phyloP scores from a whole-genome alignment of 2,888 invertebrate genomes.

The Drosophila pseudotalamancana region DNA sequence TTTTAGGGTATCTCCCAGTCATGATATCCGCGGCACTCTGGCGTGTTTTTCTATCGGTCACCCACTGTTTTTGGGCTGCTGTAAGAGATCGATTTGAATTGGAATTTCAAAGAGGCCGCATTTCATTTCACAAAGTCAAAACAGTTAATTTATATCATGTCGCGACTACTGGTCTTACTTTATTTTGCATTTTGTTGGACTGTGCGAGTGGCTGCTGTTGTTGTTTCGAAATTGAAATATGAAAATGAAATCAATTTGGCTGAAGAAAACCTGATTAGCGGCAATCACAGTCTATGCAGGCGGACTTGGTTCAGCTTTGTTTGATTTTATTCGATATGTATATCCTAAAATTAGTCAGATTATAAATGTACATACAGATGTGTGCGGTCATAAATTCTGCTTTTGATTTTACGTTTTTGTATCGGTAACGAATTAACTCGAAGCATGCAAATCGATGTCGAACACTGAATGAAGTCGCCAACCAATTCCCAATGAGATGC shows the following conservation, averaged over 20 bases:
- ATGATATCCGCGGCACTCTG: constrained; percentile 2
- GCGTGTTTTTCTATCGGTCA: constrained; percentile 24
- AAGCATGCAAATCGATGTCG: constrained; percentile 60
- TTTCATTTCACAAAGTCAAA: constrained; percentile 82
- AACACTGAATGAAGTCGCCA: constrained; percentile 61
- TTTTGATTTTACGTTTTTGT: constrained; percentile 53
- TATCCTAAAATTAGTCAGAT: constrained; percentile 70
- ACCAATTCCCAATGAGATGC: constrained; percentile 21
- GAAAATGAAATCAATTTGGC: constrained; percentile 76
- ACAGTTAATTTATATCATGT: constrained; percentile 83
- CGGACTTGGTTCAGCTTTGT: constrained; percentile 45
- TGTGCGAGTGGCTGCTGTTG: constrained; percentile 35
- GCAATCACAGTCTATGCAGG: constrained; percentile 60
- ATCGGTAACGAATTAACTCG: constrained; percentile 65
- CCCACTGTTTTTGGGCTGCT: constrained; percentile 40
- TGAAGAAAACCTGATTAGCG: constrained; percentile 74
- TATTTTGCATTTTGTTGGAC: constrained; percentile 78
- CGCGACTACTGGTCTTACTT: constrained; percentile 84
- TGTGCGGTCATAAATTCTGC: constrained; percentile 70
- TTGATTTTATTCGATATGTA: constrained; percentile 20
- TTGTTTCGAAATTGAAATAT: constrained; percentile 77
- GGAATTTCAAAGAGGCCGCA: constrained; percentile 78
- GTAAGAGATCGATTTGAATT: constrained; percentile 60
- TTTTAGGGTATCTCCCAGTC: constrained; percentile 28
- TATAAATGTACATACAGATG: constrained; percentile 69